Percentiles rank a stretch among this genome's conserved stretches.
Evolutionary conservation across 2,888 invertebrate genomes (phyloP).

Genomic region (Leucania comma): DNA sequence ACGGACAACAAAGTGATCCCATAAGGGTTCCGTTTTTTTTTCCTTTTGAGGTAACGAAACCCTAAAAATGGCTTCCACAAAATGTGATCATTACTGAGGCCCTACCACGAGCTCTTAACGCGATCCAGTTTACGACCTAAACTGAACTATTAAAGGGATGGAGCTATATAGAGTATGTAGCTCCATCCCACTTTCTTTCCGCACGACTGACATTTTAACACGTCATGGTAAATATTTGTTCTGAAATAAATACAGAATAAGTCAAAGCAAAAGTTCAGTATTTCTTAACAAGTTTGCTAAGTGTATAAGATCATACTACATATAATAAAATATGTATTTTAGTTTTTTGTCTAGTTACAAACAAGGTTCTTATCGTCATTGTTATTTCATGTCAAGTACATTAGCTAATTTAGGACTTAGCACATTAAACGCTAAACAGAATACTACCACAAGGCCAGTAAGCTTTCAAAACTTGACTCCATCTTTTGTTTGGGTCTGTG

Average conservation of each 20-base stretch:
- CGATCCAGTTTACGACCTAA: too few species aligned
- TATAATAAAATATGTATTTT: not conserved
- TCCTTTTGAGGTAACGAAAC: too few species aligned
- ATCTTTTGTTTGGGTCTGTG: constrained; percentile 6
- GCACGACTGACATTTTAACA: too few species aligned
- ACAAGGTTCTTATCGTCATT: not conserved
- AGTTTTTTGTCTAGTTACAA: not conserved
- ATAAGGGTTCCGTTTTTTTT: too few species aligned
- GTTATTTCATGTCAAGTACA: not conserved
- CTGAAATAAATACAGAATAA: not conserved
- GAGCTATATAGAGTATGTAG: too few species aligned
- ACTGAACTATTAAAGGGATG: too few species aligned
- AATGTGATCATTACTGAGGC: not conserved
- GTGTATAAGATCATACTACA: too few species aligned
- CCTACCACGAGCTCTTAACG: too few species aligned
- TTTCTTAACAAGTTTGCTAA: not conserved
- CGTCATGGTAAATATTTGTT: not conserved
- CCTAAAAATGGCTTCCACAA: not conserved
- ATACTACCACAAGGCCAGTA: constrained; percentile 12
- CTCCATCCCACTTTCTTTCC: too few species aligned
- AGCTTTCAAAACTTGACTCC: not conserved
- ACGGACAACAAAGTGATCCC: too few species aligned
- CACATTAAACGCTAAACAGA: not conserved
- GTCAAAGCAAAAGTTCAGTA: not conserved
- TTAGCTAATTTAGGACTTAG: not conserved